These are phyloP conservation scores for Lithobates pipiens DNA, from an alignment of 2,797 vertebrate species.

Conservation along the genomic window DNA sequence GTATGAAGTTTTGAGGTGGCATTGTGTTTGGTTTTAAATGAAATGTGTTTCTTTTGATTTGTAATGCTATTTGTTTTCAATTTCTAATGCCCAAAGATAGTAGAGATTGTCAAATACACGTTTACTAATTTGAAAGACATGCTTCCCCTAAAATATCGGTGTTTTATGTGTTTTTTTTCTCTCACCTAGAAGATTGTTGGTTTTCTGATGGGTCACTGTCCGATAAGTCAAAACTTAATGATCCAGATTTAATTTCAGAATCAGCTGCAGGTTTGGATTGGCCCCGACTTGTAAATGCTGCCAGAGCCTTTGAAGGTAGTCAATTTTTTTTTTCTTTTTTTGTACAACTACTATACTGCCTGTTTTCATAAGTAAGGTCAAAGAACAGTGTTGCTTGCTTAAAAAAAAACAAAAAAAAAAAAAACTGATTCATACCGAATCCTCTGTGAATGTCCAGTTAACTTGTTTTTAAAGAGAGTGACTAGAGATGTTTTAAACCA, in stretches of 20 bases:
- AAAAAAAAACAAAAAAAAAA: too few relatives aligned
- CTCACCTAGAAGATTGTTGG: constrained; percentile 88
- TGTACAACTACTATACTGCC: too few relatives aligned
- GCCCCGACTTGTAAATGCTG: constrained; percentile 95
- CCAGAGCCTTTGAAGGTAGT: constrained; percentile 95
- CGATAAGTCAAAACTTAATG: constrained; percentile 93
- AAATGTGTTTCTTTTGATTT: too few relatives aligned
- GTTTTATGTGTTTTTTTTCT: constrained; percentile 49
- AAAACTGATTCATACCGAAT: too few relatives aligned
- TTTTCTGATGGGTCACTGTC: constrained; percentile 96
- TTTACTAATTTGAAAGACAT: neutral
- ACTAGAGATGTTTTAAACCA: too few relatives aligned
- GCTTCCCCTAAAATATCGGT: neutral
- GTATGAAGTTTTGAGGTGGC: too few relatives aligned
- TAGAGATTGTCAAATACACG: neutral
- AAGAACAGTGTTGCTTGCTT: too few relatives aligned
- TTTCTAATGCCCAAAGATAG: neutral
- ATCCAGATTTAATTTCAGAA: constrained; percentile 95
- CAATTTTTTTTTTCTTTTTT: neutral
- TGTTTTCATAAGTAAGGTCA: too few relatives aligned
- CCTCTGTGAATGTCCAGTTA: too few relatives aligned
- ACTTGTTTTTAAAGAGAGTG: too few relatives aligned
- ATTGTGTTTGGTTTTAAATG: too few relatives aligned
- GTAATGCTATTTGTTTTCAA: too few relatives aligned
- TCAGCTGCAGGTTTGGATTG: constrained; percentile 92